phyloP scores from a whole-genome alignment of 2,797 vertebrate species.

The Bradypodion ventrale region DNA sequence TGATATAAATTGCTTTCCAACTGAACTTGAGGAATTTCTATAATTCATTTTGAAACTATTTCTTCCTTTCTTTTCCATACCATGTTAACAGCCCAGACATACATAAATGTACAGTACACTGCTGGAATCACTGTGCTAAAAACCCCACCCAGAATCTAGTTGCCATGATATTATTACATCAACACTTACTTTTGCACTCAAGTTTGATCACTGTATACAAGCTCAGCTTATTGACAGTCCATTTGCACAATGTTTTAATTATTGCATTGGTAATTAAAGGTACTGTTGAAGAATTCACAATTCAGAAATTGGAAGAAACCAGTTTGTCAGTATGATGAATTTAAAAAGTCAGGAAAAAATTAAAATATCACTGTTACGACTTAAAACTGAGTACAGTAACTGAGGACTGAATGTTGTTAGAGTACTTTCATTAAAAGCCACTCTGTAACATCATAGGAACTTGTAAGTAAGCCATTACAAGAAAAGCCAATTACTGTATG shows the following conservation, averaged over 20 bases:
- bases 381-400: background rate
- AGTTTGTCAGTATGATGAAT: background rate
- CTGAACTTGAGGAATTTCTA: background rate
- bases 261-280: background rate
- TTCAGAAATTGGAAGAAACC: background rate
- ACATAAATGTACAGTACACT: background rate
- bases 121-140: background rate
- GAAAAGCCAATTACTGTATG: conserved; percentile 20
- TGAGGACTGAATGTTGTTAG: background rate
- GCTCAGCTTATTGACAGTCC: background rate
- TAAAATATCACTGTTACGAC: background rate
- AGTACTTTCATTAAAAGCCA: background rate
- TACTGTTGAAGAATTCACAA: background rate
- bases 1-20: background rate
- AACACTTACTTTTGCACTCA: background rate
- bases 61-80: background rate
- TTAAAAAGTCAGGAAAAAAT: background rate
- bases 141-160: background rate
- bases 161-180: background rate
- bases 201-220: background rate
- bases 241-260: background rate
- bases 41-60: too few species aligned
- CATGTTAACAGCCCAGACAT: background rate
- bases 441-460: background rate
- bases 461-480: conserved; percentile 34